These are phyloP conservation scores for Cotesia chilonis DNA, from an alignment of 1,140 invertebrate genomes.

Conservation along the genomic window DNA sequence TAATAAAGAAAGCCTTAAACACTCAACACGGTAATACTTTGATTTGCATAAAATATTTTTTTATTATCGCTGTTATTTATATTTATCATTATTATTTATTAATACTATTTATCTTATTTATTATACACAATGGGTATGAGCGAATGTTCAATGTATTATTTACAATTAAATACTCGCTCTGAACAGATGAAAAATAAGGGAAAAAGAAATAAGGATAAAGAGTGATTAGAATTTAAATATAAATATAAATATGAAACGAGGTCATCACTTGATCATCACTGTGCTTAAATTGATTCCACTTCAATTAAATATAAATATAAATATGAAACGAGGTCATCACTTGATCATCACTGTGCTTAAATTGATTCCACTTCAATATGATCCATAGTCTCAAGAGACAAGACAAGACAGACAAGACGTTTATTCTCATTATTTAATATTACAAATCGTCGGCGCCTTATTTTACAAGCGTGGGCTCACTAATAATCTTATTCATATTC, in stretches of 20 bases:
- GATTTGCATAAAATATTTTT: constrained; percentile 2
- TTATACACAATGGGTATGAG: background rate
- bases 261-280: constrained; percentile 15
- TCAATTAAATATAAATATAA: constrained; percentile 1
- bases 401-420: background rate
- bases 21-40: background rate
- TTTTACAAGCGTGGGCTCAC: constrained; percentile 24
- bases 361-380: constrained; percentile 19
- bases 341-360: constrained; percentile 4
- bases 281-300: constrained; percentile 17
- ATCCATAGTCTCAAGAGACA: constrained; percentile 5
- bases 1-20: background rate
- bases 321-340: constrained; percentile 13
- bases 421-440: background rate
- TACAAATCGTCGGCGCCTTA: background rate
- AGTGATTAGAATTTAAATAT: constrained; percentile 10
- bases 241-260: background rate
- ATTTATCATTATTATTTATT: constrained; percentile 12
- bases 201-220: background rate
- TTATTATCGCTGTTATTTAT: background rate
- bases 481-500: too few species aligned
- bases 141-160: background rate
- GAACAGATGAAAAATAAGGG: background rate
- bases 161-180: background rate
- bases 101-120: background rate